Evolutionary conservation across 2,113 vertebrate species (phyloP), one percentile per base, ranked within the genome.

Genomic region (Gobiocypris rarus): DNA sequence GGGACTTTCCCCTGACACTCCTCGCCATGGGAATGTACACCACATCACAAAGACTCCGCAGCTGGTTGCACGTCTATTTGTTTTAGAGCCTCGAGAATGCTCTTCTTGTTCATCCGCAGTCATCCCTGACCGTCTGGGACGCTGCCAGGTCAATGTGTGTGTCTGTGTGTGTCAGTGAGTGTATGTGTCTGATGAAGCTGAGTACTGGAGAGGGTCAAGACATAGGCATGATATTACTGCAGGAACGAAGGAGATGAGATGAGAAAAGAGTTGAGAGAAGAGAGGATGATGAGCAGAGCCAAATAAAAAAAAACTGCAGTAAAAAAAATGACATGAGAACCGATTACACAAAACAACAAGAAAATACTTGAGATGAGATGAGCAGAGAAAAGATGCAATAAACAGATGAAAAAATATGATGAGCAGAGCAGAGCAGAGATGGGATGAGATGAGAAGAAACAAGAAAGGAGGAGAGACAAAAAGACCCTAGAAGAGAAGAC

Each of bases 1-100:
- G 75, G 28, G 54, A 82, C 71, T 81, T 85, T 83, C 84, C 84
- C 78, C 38, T 52, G 34, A 84, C 86, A 54, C 75, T 78, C 52
- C 73, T 67, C 89, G 87, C 90, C 90, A 82, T 43, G 61, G 78
- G 83, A 86, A 89, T 84, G 84, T 88, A 84, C 90, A 91, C 93
- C 89, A 88, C 92, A 89, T 31, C 56, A 74, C 70, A 61, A 52
- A 45, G 45, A 63, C 17, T 65, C 22, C 43, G 74, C 83, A 84
- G 75, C 75, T 67, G 63, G 28, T 63, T 45, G 28, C 58, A 76
- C 89, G 87, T 83, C 87, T 89, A 90, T 91, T 93, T 94, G 92
- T 92, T 94, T 94, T 93, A 93, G 91, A 85, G 91, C 52, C 70
- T 78, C 84, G 92, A 96, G 94, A 96, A 96, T 95, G 93, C 91